Percentiles rank a stretch among this genome's conserved stretches.
These are phyloP conservation scores for Eulimnadia texana DNA, from an alignment of 1,140 invertebrate species.

Conservation along the genomic window DNA sequence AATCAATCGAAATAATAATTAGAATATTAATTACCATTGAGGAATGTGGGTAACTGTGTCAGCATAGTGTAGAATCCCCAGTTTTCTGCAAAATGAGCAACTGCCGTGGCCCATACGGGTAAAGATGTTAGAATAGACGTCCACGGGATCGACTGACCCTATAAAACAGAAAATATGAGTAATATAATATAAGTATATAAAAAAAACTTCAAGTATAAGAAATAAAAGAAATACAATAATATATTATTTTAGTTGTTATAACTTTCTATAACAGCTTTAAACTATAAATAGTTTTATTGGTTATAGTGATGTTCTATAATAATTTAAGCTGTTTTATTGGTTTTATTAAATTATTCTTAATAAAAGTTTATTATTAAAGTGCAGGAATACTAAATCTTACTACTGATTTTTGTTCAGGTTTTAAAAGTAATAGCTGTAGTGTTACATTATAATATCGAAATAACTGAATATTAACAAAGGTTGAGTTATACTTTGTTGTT, in stretches of 20 bases:
- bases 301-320: no score
- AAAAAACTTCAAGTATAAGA: not conserved
- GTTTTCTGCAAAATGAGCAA: slow-evolving; percentile 85
- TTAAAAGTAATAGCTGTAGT: no score
- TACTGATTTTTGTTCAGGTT: no score
- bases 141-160: slow-evolving; percentile 48
- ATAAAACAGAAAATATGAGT: not conserved
- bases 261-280: not conserved
- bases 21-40: slow-evolving; percentile 47
- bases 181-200: no score
- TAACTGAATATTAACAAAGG: no score
- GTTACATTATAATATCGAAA: no score
- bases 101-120: slow-evolving; percentile 78
- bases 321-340: no score
- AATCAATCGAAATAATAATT: slow-evolving; percentile 6
- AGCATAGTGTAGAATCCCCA: slow-evolving; percentile 91
- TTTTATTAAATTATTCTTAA: no score
- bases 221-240: slow-evolving; percentile 20
- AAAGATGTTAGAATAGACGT: slow-evolving; percentile 57
- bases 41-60: slow-evolving; percentile 77
- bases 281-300: no score
- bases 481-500: slow-evolving; percentile 1
- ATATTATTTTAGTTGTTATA: not conserved
- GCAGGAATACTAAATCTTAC: no score
- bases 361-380: no score